These are phyloP conservation scores for Salticus scenicus DNA, from an alignment of 2,888 invertebrate genomes.

Conservation along the genomic window DNA sequence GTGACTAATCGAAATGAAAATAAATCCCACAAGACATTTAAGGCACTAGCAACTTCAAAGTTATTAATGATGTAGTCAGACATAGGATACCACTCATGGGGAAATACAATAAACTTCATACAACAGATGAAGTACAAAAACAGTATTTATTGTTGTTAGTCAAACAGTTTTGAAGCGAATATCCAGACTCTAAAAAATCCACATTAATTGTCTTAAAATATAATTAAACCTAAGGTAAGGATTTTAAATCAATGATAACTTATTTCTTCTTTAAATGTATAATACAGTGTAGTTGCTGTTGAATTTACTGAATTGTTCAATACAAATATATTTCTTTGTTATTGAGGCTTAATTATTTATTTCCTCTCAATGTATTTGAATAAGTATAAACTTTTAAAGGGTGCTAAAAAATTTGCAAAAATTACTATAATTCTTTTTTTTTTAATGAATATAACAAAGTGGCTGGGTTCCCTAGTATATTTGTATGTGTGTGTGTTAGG, in stretches of 20 bases:
- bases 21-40: background rate
- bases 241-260: too few species aligned
- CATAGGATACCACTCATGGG: background rate
- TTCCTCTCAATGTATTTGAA: background rate
- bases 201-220: background rate
- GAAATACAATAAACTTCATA: conserved; percentile 4
- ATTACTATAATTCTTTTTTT: background rate
- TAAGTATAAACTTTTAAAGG: background rate
- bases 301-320: too few species aligned
- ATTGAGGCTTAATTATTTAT: too few species aligned
- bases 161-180: background rate
- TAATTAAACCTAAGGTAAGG: too few species aligned
- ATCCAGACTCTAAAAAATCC: background rate
- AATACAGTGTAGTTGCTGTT: background rate
- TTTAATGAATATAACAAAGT: background rate
- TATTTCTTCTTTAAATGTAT: background rate
- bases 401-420: background rate
- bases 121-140: conserved; percentile 4
- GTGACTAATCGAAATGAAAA: background rate
- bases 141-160: background rate
- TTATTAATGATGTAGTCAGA: background rate
- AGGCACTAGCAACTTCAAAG: background rate
- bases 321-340: too few species aligned
- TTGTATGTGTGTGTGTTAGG: too few species aligned
- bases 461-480: background rate